These are phyloP conservation scores for Chloroclystis v-ata DNA, from an alignment of 2,888 invertebrate genomes.

Conservation along the genomic window DNA sequence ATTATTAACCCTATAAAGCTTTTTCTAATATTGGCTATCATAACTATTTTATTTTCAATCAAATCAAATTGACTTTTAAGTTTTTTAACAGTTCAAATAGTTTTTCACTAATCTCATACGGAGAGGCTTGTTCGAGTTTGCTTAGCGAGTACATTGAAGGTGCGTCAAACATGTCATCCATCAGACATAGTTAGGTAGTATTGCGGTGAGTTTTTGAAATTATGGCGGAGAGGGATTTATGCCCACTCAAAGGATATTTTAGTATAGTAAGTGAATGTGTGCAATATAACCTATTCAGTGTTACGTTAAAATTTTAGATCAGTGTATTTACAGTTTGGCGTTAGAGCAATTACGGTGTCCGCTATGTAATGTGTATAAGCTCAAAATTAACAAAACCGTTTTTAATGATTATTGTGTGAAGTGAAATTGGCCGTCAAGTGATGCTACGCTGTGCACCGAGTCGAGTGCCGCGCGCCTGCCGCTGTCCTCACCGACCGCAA, in stretches of 20 bases:
- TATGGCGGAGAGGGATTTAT: conserved; percentile 78
- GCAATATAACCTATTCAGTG: conserved; percentile 63
- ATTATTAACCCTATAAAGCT: conserved; percentile 16
- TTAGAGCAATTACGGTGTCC: conserved; percentile 36
- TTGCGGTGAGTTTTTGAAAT: conserved; percentile 75
- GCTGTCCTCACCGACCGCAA: conserved; percentile 9
- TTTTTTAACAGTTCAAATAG: conserved; percentile 3
- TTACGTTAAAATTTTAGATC: conserved; percentile 59
- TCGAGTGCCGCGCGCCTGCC: conserved; percentile 20
- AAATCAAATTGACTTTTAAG: conserved; percentile 2
- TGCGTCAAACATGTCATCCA: conserved; percentile 67
- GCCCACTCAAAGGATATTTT: conserved; percentile 62
- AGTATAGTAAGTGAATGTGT: conserved; percentile 68
- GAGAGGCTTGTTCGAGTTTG: conserved; percentile 52
- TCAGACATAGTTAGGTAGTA: conserved; percentile 65
- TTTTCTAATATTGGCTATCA: conserved; percentile 12
- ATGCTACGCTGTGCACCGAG: conserved; percentile 22
- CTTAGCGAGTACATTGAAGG: conserved; percentile 58
- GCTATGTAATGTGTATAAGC: conserved; percentile 24
- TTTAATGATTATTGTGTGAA: conserved; percentile 16
- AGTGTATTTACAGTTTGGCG: conserved; percentile 42
- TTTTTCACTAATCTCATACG: conserved; percentile 7
- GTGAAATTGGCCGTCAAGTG: conserved; percentile 26
- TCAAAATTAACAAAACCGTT: conserved; percentile 15
- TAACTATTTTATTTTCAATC: neutral